Percentiles rank a stretch among this genome's conserved stretches.
phyloP scores from a whole-genome alignment of 2,888 invertebrate species.

The Gonocerus acuteangulatus region DNA sequence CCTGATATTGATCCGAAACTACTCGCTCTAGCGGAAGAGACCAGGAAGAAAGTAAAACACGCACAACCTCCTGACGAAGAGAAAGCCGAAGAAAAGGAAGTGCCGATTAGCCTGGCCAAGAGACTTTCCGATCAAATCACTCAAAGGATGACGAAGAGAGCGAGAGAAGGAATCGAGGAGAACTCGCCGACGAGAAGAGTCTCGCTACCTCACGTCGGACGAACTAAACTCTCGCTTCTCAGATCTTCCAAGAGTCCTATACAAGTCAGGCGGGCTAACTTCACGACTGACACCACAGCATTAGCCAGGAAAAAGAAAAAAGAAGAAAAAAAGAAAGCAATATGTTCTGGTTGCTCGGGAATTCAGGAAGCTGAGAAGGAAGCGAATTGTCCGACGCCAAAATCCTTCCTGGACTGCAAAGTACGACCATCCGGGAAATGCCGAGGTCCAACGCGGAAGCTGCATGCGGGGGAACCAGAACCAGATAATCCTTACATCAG shows the following conservation, averaged over 20 bases:
- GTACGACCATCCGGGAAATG: slow-evolving; percentile 7
- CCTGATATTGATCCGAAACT: slow-evolving; percentile 15
- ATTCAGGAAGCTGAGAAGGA: slow-evolving; percentile 8
- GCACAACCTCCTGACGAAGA: not conserved
- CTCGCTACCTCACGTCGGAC: not conserved
- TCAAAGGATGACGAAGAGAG: not conserved
- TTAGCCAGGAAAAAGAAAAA: not conserved
- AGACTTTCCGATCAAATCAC: not conserved
- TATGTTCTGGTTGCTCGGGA: slow-evolving; percentile 19
- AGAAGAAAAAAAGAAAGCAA: slow-evolving; percentile 1
- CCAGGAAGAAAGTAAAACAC: not conserved
- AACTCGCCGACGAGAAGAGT: not conserved
- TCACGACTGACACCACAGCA: not conserved
- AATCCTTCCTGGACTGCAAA: slow-evolving; percentile 7
- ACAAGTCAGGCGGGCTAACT: not conserved
- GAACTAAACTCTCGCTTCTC: slow-evolving; percentile 3
- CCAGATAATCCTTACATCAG: not conserved
- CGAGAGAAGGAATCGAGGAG: not conserved
- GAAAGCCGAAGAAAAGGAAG: not conserved
- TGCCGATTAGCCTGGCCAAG: not conserved
- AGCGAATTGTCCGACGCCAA: not conserved
- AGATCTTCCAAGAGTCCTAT: not conserved
- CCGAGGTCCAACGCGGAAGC: slow-evolving; percentile 4
- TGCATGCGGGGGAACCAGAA: not conserved
- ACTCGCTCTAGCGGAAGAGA: slow-evolving; percentile 4